Base-by-base conservation (phyloP, 92 coral and sea anemone species). In the Phenganax marumi region DNA sequence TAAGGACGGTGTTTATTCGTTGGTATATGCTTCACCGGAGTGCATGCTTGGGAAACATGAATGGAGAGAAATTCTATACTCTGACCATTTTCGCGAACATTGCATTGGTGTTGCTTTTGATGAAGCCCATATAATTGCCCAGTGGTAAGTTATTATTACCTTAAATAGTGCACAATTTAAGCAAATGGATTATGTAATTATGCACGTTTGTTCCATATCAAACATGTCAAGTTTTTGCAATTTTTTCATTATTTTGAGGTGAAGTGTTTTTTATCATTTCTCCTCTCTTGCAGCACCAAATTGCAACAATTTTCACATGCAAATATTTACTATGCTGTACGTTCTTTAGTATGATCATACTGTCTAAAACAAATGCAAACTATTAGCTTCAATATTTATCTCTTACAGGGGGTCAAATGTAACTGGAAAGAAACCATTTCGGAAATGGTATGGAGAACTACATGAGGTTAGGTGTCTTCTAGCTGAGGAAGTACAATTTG, bases 391-490 rank as follows among this genome's bases (percentile, higher is more conserved):
- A 14, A 56, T 56, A 21, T 14, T 56, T 56, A 1, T 56, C 22
- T 56, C 63, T 14, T 56, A 14, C 63, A 56, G 63, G 63, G 63
- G 63, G n/a, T 56, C 17, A 14, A 8, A 56, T 56, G 63, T 14
- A 21, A 21, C 17, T 14, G 63, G 63, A 21, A 56, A 8, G 63
- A 14, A 14, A 14, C 63, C 63, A 56, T 56, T 56, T 56, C 63
- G 63, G 21, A 56, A 56, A 56, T 56, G 63, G 63, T 56, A 56
- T 56, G 63, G 63, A 14, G 63, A 56, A 56, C 21, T 54, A 54
- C 60, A 54, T n/a, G 60, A 54, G 60, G 17, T 54, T 54, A 54
- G 60, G 17, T 54, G 60, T 54, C 60, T 54, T 54, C 60, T 54
- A 10, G 11, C 10, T 10, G 11, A 10, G 17, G 60, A 54, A 54